Conservation (phyloP, 1,140 invertebrate species). For the Solen grandis region DNA sequence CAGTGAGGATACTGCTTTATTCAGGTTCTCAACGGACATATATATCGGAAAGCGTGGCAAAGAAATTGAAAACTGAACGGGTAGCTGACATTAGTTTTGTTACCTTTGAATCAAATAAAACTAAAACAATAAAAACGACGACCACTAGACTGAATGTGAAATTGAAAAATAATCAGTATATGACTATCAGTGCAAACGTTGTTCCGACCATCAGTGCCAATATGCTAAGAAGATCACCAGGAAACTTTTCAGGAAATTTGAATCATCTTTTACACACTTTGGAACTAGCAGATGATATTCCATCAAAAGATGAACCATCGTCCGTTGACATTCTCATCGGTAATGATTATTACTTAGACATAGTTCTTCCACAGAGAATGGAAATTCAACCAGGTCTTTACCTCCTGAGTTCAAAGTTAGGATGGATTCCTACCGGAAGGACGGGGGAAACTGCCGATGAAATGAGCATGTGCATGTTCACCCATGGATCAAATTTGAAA, state of each 20-base stretch:
- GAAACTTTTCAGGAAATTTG: background rate
- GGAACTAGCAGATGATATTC: slow-evolving; percentile 19
- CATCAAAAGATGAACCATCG: background rate
- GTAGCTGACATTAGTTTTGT: background rate
- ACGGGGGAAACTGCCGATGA: background rate
- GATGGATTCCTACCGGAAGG: background rate
- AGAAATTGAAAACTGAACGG: background rate
- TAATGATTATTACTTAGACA: slow-evolving; percentile 23
- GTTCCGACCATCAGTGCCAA: slow-evolving; percentile 8
- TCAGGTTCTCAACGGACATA: slow-evolving; percentile 12
- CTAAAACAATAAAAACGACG: slow-evolving; percentile 16
- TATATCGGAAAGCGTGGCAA: background rate
- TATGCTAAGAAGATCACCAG: background rate
- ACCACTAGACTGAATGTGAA: background rate
- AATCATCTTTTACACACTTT: background rate
- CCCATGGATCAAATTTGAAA: background rate
- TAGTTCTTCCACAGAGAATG: slow-evolving; percentile 11
- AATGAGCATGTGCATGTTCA: slow-evolving; percentile 12
- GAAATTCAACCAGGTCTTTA: slow-evolving; percentile 15
- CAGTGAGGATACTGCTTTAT: background rate
- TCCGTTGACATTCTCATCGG: slow-evolving; percentile 23
- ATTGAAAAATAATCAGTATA: background rate
- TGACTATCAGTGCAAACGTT: slow-evolving; percentile 8
- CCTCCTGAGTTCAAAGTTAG: slow-evolving; percentile 18
- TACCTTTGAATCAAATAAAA: background rate